A percentile compares a stretch with the other conserved stretches of the same genome.
Evolutionary conservation across 1,140 invertebrate species (phyloP).

Genomic region (Aphidius ervi): DNA sequence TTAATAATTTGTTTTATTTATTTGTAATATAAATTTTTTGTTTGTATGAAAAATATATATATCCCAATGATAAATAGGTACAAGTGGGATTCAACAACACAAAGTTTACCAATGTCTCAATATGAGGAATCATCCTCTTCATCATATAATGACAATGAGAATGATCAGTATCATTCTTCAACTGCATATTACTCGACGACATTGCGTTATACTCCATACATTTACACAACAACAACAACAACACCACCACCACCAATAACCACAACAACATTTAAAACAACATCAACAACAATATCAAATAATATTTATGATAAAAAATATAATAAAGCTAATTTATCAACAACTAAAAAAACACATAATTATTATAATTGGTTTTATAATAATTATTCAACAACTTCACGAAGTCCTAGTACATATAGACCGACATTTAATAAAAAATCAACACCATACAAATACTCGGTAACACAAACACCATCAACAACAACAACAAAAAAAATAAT

Average conservation of each 20-base stretch:
- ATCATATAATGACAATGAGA: conserved; percentile 28
- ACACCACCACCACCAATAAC: conserved; percentile 19
- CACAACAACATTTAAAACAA: conserved; percentile 8
- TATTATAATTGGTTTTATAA: conserved; percentile 36
- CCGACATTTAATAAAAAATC: conserved; percentile 44
- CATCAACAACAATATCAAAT: not conserved
- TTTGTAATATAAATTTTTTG: not conserved
- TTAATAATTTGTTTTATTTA: not conserved
- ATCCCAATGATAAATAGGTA: conserved; percentile 38
- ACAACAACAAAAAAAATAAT: conserved; percentile 47
- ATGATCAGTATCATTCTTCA: conserved; percentile 21
- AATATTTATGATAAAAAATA: conserved; percentile 29
- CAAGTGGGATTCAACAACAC: conserved; percentile 44
- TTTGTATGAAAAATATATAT: conserved; percentile 17
- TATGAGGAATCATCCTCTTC: conserved; percentile 26
- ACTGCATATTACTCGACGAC: conserved; percentile 24
- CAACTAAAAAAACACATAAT: conserved; percentile 35
- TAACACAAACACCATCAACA: conserved; percentile 34
- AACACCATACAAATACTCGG: conserved; percentile 45
- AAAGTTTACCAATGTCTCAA: conserved; percentile 31
- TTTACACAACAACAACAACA: conserved; percentile 31
- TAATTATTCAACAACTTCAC: conserved; percentile 25
- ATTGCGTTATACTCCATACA: conserved; percentile 26
- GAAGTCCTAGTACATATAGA: conserved; percentile 34
- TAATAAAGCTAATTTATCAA: conserved; percentile 23